phyloP scores from a whole-genome alignment of 2,113 vertebrate species.

The Carettochelys insculpta region DNA sequence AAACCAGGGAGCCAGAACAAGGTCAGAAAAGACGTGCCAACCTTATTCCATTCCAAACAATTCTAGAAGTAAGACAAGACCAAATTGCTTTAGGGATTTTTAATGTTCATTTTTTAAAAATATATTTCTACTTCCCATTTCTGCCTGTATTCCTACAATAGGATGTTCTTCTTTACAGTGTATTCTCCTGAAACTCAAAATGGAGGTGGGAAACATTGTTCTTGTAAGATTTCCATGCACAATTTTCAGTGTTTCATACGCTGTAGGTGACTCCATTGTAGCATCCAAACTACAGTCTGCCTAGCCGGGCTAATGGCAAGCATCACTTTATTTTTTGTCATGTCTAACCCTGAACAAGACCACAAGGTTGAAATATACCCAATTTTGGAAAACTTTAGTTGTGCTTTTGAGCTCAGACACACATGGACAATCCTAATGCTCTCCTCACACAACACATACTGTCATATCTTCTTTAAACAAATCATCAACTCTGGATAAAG shows the following conservation, averaged over 20 bases:
- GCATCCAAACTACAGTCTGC: background rate
- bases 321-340: background rate
- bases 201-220: background rate
- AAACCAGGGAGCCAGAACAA: accelerated
- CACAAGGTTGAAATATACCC: background rate
- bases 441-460: background rate
- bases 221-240: background rate
- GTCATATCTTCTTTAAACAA: background rate
- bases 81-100: background rate
- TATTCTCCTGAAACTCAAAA: background rate
- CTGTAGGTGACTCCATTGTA: background rate
- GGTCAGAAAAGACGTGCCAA: background rate
- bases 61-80: background rate
- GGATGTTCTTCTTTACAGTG: background rate
- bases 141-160: background rate
- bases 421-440: background rate
- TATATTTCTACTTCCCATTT: constrained; percentile 20
- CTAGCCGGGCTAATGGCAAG: background rate
- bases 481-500: background rate
- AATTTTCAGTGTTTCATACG: background rate
- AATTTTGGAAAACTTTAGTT: background rate
- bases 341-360: background rate
- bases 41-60: background rate
- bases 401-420: background rate
- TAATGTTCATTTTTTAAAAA: background rate